Base-by-base conservation (phyloP, 2,113 vertebrate genomes). In the Willisornis vidua region DNA sequence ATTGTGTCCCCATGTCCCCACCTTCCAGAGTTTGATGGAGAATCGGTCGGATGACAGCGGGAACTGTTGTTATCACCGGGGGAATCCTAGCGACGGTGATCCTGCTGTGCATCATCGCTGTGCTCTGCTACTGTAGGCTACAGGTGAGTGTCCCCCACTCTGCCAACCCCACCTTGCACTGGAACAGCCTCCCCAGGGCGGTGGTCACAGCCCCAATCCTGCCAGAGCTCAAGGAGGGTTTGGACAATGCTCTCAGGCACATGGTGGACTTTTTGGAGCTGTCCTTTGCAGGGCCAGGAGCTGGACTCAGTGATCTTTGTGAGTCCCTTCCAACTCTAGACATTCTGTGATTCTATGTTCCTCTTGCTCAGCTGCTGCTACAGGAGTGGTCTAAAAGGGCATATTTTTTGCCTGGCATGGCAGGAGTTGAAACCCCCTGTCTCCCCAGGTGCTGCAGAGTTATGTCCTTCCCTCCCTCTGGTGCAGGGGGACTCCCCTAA, bases 21-120 rank as follows among this genome's bases (percentile, higher is more conserved):
- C 58, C 93, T 92, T 93, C 43, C 97, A 99, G 99, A 98, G 98
- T 99, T 99, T 98, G 98, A 99, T 99, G 99, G 99, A 99, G 99
- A 99, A 97, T 96, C 97, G 99, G 98, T 98, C 99, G 99, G 98
- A 99, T 99, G 99, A 99, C 99, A 99, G 99, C 99, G 96, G 99
- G 99, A 99, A 99, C 99, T 96, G 99, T 99, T 98, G 99, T 99
- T 97, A 99, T 99, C 98, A 99, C 99, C 46, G 99, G 99, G 97
- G 99, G 99, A 99, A 99, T 99, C 98, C 99, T 99, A 97, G 99
- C 99, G 19, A 99, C 99, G 19, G 99, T 99, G 97, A 99, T 99
- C 98, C 99, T 99, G 84, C 98, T 99, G 97, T 99, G 99, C 98
- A 99, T 99, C 98, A 99, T 99, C 59, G 99, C 99, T 2, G 98